These are phyloP conservation scores for Antheraea assamensis DNA, from an alignment of 2,888 invertebrate genomes.

Conservation along the genomic window DNA sequence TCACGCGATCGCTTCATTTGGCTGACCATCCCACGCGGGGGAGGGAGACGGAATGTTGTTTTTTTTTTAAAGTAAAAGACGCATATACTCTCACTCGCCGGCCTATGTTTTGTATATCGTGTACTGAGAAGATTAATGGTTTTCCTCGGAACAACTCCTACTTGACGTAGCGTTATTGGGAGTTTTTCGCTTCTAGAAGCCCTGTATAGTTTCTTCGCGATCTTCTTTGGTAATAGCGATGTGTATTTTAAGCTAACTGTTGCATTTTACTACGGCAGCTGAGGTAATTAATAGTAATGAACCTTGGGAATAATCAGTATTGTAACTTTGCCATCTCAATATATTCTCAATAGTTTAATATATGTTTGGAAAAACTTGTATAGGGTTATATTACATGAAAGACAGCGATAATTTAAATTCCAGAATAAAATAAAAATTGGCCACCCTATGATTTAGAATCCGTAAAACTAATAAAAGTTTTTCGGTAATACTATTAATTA, in stretches of 20 bases:
- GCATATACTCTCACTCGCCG: not conserved
- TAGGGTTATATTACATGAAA: too few species aligned
- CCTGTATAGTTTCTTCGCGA: not conserved
- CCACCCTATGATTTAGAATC: too few species aligned
- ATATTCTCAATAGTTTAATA: too few species aligned
- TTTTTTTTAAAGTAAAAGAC: conserved; percentile 11
- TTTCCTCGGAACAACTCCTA: not conserved
- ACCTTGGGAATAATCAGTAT: too few species aligned
- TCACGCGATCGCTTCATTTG: conserved; percentile 78
- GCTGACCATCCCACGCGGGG: conserved; percentile 48
- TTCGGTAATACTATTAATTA: too few species aligned
- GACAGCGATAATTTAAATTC: too few species aligned
- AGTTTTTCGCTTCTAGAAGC: not conserved
- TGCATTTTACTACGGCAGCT: not conserved
- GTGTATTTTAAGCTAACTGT: not conserved
- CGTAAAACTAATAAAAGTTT: too few species aligned
- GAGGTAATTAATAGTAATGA: not conserved
- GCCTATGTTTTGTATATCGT: conserved; percentile 4
- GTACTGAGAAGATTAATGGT: conserved; percentile 10
- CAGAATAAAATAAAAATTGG: too few species aligned
- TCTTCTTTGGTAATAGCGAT: not conserved
- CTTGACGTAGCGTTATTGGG: not conserved
- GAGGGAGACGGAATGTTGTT: conserved; percentile 35
- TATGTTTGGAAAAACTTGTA: too few species aligned
- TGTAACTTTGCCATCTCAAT: too few species aligned